These are phyloP conservation scores for Euphysa ruthae DNA, from an alignment of 30 jellyfish, hydroid and myxozoan genomes.

Conservation along the genomic window DNA sequence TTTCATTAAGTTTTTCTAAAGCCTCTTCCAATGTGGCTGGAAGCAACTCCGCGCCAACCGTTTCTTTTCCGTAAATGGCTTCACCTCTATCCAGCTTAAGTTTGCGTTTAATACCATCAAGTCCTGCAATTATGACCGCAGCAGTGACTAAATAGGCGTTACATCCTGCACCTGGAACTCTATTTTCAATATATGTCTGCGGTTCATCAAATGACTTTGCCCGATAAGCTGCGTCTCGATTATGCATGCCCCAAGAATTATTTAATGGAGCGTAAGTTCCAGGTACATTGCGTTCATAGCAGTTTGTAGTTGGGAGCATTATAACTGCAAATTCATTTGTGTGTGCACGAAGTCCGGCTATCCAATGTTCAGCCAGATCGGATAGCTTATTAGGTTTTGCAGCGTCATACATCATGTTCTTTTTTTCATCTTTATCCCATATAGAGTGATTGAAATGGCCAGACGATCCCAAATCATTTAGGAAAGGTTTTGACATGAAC, in stretches of 20 bases:
- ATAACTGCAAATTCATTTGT: constrained; percentile 9
- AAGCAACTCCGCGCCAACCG: not conserved
- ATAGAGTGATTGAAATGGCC: constrained; percentile 19
- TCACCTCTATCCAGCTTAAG: not conserved
- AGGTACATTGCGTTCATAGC: constrained; percentile 12
- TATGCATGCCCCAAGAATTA: constrained; percentile 25
- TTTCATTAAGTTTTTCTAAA: not conserved
- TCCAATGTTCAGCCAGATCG: constrained; percentile 19
- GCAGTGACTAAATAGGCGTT: constrained; percentile 28
- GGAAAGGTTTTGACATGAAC: constrained; percentile 9
- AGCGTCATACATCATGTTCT: not conserved
- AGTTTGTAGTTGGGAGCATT: constrained; percentile 4
- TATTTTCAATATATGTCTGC: constrained; percentile 9
- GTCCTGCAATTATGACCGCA: constrained; percentile 21
- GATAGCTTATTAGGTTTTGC: constrained; percentile 12
- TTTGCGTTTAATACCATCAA: constrained; percentile 25
- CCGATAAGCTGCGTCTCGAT: constrained; percentile 16
- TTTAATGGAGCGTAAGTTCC: constrained; percentile 14
- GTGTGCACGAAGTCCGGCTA: constrained; percentile 16
- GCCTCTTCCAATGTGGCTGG: constrained; percentile 21
- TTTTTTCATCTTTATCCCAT: not conserved
- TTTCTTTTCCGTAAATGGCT: not conserved
- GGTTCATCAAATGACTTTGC: not conserved
- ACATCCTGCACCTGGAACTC: constrained; percentile 26
- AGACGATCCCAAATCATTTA: constrained; percentile 6